Base-by-base conservation (phyloP, 2,797 vertebrate species). In the Lagorchestes hirsutus region DNA sequence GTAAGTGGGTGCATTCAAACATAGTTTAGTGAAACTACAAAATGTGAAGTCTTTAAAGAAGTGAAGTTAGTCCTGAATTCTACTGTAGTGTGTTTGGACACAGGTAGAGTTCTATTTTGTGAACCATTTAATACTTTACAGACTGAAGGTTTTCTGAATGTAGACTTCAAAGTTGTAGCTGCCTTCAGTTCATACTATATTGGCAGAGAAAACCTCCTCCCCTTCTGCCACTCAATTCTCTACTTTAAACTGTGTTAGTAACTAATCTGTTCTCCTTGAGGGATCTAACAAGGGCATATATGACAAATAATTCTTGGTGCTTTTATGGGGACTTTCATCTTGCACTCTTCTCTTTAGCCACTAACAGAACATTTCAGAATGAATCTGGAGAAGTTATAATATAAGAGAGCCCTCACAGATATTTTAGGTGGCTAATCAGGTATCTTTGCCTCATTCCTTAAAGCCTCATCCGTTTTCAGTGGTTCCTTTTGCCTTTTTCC, bases 231-330 rank as follows among this genome's bases (percentile, higher is more conserved):
- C 92, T 97, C 0, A 0, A 34, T 87, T 96, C 29, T 58, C 40
- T 57, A 95, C 96, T 97, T 97, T 96, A 95, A 97, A 97, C 95
- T 96, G 93, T 94, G 59, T 95, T 93, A 96, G 92, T 90, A 95
- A 94, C 93, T 97, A 97, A 97, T 98, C 91, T 92, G 95, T 91
- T 96, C 54, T 24, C 56, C 59, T 96, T 91, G 67, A 29, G 92
- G 90, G n/a, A 93, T 93, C 90, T 97, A 96, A 93, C 93, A 87
- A 31, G 91, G 59, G 92, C 46, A 90, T 96, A 90, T 92, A 94
- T 91, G 91, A 52, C 58, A 91, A 94, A 87, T 96, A 97, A 98
- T 98, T 96, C 95, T 94, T 95, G 56, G 52, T 52, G 95, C 59
- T 97, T 90, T 95, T 94, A 87, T 52, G 95, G 93, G 90, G 96